These are phyloP conservation scores for Brachymystax lenok DNA, from an alignment of 2,797 vertebrate genomes.

Conservation along the genomic window DNA sequence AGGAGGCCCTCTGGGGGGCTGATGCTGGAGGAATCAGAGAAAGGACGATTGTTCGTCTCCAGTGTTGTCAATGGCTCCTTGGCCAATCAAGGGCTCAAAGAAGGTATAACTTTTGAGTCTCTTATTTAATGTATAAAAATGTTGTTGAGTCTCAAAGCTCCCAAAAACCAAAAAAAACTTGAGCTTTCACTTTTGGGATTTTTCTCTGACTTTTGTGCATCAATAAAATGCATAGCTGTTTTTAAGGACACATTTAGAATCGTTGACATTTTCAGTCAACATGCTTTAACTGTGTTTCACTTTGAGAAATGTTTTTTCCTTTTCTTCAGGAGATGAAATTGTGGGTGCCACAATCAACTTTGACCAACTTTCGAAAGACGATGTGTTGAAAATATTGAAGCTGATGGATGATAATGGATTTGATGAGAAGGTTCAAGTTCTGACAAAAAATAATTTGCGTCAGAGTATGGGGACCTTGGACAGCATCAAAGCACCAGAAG, in stretches of 20 bases:
- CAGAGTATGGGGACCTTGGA: constrained; percentile 68
- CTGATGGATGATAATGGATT: constrained; percentile 69
- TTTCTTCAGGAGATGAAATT: constrained; percentile 73
- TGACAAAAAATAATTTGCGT: constrained; percentile 62
- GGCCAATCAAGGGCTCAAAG: constrained; percentile 48
- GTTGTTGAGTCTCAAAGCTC: too few species aligned
- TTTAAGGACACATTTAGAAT: neutral
- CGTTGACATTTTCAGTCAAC: neutral
- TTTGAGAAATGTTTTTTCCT: constrained; percentile 16
- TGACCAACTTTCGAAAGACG: constrained; percentile 68
- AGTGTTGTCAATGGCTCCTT: constrained; percentile 44
- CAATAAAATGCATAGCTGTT: neutral
- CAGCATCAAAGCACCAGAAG: constrained; percentile 55
- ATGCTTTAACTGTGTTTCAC: neutral
- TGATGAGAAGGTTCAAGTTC: constrained; percentile 68
- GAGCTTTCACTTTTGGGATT: neutral
- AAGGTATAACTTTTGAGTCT: constrained; percentile 60
- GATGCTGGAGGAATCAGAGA: constrained; percentile 64
- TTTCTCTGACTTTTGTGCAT: neutral
- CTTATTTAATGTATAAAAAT: neutral
- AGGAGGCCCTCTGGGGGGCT: constrained; percentile 72
- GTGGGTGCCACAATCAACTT: constrained; percentile 55
- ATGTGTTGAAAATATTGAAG: constrained; percentile 72
- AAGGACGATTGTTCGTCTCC: constrained; percentile 60
- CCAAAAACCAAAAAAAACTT: neutral